These are phyloP conservation scores for Diachrysia chrysitis DNA, from an alignment of 2,888 invertebrate species.

Conservation along the genomic window DNA sequence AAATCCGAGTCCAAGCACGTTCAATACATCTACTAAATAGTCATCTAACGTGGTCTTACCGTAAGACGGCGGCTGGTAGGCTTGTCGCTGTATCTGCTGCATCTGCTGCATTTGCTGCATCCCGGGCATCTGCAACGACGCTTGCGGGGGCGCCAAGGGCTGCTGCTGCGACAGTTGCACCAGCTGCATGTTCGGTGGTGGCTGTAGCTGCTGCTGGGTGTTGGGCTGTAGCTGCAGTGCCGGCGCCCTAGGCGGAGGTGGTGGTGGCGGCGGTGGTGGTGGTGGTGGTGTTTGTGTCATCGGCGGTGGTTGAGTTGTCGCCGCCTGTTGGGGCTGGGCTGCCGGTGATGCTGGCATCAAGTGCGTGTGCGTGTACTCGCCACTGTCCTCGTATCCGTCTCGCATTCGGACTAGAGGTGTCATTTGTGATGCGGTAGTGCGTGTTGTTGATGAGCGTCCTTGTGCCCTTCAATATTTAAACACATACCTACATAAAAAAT, in stretches of 20 bases:
- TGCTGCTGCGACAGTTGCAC: not conserved
- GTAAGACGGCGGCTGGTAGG: not conserved
- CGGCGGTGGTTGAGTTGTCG: not conserved
- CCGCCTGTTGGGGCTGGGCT: too few relatives aligned
- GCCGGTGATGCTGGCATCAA: too few relatives aligned
- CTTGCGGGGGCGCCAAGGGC: too few relatives aligned
- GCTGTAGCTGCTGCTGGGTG: not conserved
- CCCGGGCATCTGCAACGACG: too few relatives aligned
- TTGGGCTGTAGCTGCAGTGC: not conserved
- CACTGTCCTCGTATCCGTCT: slow-evolving; percentile 15
- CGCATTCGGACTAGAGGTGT: slow-evolving; percentile 16
- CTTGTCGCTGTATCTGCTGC: not conserved
- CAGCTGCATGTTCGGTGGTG: not conserved
- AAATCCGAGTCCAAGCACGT: slow-evolving; percentile 18
- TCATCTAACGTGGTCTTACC: slow-evolving; percentile 30
- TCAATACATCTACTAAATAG: slow-evolving; percentile 35
- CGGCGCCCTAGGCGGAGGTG: not conserved
- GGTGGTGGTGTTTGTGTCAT: not conserved
- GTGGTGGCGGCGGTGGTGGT: not conserved
- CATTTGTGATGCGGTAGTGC: not conserved
- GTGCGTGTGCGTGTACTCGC: not conserved
- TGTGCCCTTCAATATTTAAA: slow-evolving; percentile 25
- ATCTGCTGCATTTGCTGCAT: not conserved
- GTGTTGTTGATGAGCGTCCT: slow-evolving; percentile 19
- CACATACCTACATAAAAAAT: not conserved